Conservation (phyloP, 2,888 invertebrate species). For the Melipona bicolor region DNA sequence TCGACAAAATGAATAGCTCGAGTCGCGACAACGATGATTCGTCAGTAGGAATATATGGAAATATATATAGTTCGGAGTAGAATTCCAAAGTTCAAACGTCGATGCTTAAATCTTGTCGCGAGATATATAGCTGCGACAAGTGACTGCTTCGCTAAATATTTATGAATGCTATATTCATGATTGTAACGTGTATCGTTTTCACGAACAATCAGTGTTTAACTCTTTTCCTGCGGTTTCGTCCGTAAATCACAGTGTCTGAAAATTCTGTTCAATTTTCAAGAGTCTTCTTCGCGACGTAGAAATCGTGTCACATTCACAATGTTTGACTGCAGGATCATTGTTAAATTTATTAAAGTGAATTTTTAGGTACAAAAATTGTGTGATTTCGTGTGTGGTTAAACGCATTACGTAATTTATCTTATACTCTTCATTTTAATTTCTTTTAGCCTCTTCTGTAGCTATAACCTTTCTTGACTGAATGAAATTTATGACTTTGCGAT, state of each 20-base stretch:
- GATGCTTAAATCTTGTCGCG: not conserved
- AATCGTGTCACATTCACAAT: slow-evolving; percentile 10
- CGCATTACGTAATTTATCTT: not conserved
- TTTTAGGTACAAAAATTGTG: too few species aligned
- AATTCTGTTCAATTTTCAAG: not conserved
- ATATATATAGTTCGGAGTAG: not conserved
- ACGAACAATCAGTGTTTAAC: slow-evolving; percentile 5
- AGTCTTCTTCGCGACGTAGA: not conserved
- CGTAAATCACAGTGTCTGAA: slow-evolving; percentile 10
- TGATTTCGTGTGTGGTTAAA: not conserved
- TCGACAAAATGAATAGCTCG: not conserved
- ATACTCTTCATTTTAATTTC: not conserved
- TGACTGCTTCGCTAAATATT: slow-evolving; percentile 25
- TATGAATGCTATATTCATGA: slow-evolving; percentile 26
- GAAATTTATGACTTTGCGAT: not conserved
- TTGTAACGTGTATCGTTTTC: slow-evolving; percentile 32
- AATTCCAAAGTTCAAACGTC: slow-evolving; percentile 15
- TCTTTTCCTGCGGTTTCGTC: not conserved
- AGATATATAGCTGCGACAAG: not conserved
- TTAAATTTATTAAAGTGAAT: not conserved
- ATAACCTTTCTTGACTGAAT: not conserved
- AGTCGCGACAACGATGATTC: not conserved
- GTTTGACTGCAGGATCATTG: not conserved
- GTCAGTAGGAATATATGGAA: not conserved
- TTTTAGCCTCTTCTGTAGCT: not conserved